Evolutionary conservation across 2,888 invertebrate species (phyloP).

Genomic region (Cancer borealis): DNA sequence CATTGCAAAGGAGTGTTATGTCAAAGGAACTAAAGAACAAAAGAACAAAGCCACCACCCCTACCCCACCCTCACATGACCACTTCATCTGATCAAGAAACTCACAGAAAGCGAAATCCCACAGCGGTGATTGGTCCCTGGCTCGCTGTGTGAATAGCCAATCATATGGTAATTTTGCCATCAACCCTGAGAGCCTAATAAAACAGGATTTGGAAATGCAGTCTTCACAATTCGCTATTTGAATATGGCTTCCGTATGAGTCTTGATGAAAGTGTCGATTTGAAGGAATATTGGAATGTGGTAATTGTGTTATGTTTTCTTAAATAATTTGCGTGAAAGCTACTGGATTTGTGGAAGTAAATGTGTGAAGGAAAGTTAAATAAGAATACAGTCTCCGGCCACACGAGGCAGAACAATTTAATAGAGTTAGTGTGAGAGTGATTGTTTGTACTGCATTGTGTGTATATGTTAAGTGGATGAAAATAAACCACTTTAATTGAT

Average conservation of each 20-base stretch:
- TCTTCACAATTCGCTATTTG: not conserved
- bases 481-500: no score
- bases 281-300: not conserved
- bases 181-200: not conserved
- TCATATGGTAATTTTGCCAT: constrained; percentile 29
- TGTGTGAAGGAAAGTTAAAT: no score
- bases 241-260: not conserved
- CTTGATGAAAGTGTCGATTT: not conserved
- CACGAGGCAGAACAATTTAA: no score
- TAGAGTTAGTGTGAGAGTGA: no score
- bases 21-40: not conserved
- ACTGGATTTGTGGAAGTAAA: no score
- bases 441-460: no score
- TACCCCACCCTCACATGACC: not conserved
- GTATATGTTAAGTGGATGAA: no score
- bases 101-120: not conserved
- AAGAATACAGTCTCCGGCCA: no score
- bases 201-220: not conserved
- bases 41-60: not conserved
- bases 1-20: not conserved
- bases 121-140: not conserved
- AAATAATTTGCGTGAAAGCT: no score
- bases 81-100: not conserved
- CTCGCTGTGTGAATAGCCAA: not conserved
- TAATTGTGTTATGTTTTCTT: no score